Evolutionary conservation across 2,888 invertebrate species (phyloP).

Genomic region (Ennomos fuscantarius): DNA sequence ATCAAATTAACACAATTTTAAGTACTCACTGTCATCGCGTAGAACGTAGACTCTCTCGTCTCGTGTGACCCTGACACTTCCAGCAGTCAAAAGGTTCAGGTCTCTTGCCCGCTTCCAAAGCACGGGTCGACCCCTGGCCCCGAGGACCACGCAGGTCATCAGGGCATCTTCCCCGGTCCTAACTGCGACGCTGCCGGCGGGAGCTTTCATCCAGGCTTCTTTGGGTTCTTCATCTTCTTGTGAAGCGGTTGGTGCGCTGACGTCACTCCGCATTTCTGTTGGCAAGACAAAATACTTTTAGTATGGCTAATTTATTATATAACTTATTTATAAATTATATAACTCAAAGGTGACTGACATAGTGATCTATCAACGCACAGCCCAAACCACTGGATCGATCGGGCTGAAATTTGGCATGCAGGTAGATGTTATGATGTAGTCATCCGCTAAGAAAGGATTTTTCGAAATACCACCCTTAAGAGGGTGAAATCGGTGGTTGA

Average conservation of each 20-base stretch:
- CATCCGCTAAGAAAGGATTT: no score
- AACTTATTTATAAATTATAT: no score
- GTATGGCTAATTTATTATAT: no score
- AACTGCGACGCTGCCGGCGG: conserved; percentile 69
- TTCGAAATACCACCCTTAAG: no score
- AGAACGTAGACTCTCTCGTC: conserved; percentile 90
- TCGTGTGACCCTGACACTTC: conserved; percentile 89
- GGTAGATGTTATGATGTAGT: no score
- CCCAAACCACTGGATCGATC: no score
- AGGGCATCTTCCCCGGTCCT: conserved; percentile 90
- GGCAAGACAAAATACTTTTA: conserved; percentile 19
- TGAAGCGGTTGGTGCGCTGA: conserved; percentile 63
- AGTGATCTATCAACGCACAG: no score
- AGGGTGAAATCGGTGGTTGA: no score
- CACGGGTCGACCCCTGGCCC: conserved; percentile 89
- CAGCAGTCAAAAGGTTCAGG: conserved; percentile 90
- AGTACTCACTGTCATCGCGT: conserved; percentile 90
- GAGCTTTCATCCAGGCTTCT: conserved; percentile 73
- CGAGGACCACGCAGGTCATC: conserved; percentile 91
- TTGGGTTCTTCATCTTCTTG: conserved; percentile 67
- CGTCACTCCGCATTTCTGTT: conserved; percentile 60
- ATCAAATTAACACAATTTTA: no score
- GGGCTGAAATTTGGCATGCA: no score
- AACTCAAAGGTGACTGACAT: no score
- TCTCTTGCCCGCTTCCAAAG: conserved; percentile 90